Evolutionary conservation across 2,797 vertebrate genomes (phyloP), one percentile per base, ranked within the genome.

Genomic region (Babyrousa celebensis): DNA sequence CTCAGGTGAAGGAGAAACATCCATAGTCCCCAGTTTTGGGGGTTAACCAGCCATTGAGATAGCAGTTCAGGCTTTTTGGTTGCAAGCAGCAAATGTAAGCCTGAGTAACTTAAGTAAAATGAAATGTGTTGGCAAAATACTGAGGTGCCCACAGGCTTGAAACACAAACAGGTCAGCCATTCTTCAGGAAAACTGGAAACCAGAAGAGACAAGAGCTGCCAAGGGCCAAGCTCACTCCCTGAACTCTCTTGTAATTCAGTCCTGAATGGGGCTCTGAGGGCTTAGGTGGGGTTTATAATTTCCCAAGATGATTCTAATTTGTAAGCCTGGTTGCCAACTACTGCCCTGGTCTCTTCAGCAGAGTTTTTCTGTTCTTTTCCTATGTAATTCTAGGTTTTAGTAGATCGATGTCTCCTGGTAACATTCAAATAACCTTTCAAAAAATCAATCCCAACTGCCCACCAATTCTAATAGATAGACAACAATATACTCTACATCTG

Each of bases 21-120:
- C 40, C n/a, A 29, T 58, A 15, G 65, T 65, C 36, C 70, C 52
- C 65, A 10, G 58, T 25, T 79, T 62, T 8, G 20, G 6, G 29
- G 67, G 56, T 62, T 82, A 80, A 77, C 16, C 29, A 14, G 58
- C 56, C 83, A 94, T 43, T 74, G 48, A 94, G 9, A 74, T 40
- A 11, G 36, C 6, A 72, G 23, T 93, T 71, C n/a, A 79, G 16
- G 52, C 63, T 85, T 97, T 63, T 84, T 58, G 29, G 23, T 80
- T 67, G 6, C 63, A 32, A 77, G 52, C 36, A 91, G 48, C 21
- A 78, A 54, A 72, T 12, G 18, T 20, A 52, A 89, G 58, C 48
- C 72, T 62, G 43, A 23, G 63, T 68, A 70, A 87, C 56, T 74
- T 92, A 68, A 54, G 70, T 58, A 52, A 68, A 68, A 75, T 10